A percentile compares a stretch with the other conserved stretches of the same genome.
Conservation (phyloP, 2,888 invertebrate species). For the Drosophila sordidapex region DNA sequence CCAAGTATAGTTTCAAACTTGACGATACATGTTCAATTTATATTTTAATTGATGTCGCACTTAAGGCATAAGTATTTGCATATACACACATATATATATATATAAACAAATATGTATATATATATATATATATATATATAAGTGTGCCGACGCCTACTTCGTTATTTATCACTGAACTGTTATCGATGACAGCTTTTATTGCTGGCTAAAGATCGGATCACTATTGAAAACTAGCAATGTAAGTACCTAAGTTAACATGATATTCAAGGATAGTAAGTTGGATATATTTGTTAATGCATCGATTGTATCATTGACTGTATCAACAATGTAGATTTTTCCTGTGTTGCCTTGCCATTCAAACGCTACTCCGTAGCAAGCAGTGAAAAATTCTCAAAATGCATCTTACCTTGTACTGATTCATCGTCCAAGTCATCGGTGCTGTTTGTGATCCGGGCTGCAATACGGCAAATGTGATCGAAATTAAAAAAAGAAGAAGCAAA, state of each 20-base stretch:
- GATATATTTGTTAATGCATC: constrained; percentile 1
- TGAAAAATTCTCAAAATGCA: constrained; percentile 85
- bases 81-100: background rate
- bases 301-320: background rate
- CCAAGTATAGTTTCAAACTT: background rate
- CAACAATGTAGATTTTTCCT: constrained; percentile 3
- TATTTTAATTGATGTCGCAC: background rate
- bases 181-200: background rate
- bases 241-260: background rate
- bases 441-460: constrained; percentile 90
- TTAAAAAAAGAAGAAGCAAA: background rate
- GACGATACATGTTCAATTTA: background rate
- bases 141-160: background rate
- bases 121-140: background rate
- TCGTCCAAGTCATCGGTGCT: constrained; percentile 93
- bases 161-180: constrained; percentile 1
- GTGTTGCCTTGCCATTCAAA: constrained; percentile 15
- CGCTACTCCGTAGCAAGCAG: constrained; percentile 84
- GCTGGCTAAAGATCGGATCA: background rate
- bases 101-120: background rate
- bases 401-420: constrained; percentile 85
- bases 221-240: background rate
- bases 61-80: background rate
- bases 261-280: background rate
- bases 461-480: background rate